Percentiles rank a stretch among this genome's conserved stretches.
Conservation (phyloP, 2,113 vertebrate species). For the Ailurus styani region DNA sequence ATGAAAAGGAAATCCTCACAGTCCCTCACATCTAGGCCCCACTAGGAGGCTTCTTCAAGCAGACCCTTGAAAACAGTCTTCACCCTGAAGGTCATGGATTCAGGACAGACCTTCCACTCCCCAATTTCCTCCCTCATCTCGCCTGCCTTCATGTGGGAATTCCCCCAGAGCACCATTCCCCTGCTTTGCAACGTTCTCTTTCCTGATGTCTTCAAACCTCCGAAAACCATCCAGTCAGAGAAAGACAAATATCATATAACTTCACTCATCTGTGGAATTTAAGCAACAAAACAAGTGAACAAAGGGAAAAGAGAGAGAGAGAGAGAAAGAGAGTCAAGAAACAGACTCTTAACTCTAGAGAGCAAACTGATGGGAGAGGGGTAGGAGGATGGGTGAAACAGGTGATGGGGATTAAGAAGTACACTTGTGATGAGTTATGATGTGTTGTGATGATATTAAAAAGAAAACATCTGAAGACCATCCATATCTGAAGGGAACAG, state of each 20-base stretch:
- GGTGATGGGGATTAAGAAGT: neutral
- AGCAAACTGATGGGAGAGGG: neutral
- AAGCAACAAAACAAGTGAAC: neutral
- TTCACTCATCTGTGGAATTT: neutral
- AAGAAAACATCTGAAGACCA: neutral
- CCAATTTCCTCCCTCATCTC: neutral
- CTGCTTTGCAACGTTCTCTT: neutral
- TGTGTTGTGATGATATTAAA: too few species aligned
- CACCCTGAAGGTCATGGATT: neutral
- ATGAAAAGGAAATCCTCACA: neutral
- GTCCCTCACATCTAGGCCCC: neutral
- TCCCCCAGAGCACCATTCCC: neutral
- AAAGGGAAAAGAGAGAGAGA: neutral
- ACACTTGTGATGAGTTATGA: neutral
- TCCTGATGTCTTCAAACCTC: neutral
- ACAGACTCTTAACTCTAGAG: neutral
- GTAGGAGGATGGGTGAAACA: neutral
- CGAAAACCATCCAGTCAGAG: neutral
- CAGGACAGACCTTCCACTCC: neutral
- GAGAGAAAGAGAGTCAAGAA: neutral
- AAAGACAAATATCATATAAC: neutral
- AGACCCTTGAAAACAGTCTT: neutral
- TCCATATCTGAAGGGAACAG: neutral
- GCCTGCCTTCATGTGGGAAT: neutral
- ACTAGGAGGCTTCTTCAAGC: neutral